phyloP scores from a whole-genome alignment of 1,140 invertebrate genomes.

The Caenorhabditis remanei region DNA sequence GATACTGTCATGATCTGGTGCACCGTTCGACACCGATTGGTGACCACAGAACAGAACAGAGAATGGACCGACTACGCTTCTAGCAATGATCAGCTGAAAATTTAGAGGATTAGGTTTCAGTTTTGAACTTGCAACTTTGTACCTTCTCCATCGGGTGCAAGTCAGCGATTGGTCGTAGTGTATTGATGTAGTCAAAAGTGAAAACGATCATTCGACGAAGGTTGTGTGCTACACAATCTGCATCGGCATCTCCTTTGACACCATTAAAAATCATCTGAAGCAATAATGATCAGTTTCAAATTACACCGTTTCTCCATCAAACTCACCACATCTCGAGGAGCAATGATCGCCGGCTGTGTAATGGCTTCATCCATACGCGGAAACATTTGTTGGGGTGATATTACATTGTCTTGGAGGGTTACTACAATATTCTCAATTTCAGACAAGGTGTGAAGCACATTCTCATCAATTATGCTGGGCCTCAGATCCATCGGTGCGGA shows the following conservation, averaged over 20 bases:
- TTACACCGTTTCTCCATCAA: background rate
- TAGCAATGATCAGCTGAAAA: slow-evolving; percentile 65
- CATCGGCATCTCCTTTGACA: slow-evolving; percentile 48
- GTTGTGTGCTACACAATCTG: slow-evolving; percentile 58
- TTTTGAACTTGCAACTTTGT: background rate
- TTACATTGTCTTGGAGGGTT: slow-evolving; percentile 59
- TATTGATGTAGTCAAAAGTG: slow-evolving; percentile 76
- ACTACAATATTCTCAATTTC: slow-evolving; percentile 73
- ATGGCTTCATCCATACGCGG: slow-evolving; percentile 68
- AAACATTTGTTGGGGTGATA: background rate
- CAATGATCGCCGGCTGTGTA: slow-evolving; percentile 63
- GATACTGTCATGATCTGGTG: slow-evolving; percentile 60
- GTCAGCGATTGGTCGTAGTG: slow-evolving; percentile 77
- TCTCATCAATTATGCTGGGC: slow-evolving; percentile 57
- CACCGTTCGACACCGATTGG: slow-evolving; percentile 44
- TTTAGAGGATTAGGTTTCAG: background rate
- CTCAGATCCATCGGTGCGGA: slow-evolving; percentile 43
- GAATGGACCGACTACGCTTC: slow-evolving; percentile 67
- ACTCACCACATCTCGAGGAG: slow-evolving; percentile 62
- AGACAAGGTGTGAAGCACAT: slow-evolving; percentile 66
- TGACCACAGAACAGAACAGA: slow-evolving; percentile 66
- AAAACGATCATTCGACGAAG: slow-evolving; percentile 72
- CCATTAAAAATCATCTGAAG: slow-evolving; percentile 73
- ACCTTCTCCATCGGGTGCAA: slow-evolving; percentile 72
- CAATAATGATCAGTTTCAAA: slow-evolving; percentile 49